phyloP scores from a whole-genome alignment of 2,888 invertebrate species.

The Hirtodrosophila duncani region DNA sequence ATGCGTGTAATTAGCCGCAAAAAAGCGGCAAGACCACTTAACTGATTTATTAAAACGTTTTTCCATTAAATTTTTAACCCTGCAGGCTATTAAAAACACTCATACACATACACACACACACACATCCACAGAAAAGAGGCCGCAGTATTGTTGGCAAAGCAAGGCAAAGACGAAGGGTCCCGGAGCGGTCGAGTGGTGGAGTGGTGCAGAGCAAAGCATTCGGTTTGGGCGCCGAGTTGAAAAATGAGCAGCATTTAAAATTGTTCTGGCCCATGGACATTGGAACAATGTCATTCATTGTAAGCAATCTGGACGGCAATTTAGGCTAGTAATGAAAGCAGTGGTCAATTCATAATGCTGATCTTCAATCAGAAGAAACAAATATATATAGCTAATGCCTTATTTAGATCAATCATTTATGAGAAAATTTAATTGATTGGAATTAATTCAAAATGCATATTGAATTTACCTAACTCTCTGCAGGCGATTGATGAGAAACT shows the following conservation, averaged over 20 bases:
- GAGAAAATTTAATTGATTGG: too few species aligned
- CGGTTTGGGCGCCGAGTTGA: conserved; percentile 51
- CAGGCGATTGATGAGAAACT: too few species aligned
- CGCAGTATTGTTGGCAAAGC: conserved; percentile 19
- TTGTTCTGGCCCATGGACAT: conserved; percentile 48
- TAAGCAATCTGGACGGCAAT: too few species aligned
- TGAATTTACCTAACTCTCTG: too few species aligned
- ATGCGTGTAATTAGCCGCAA: conserved; percentile 74
- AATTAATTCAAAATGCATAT: too few species aligned
- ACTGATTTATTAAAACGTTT: conserved; percentile 73
- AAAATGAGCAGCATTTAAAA: conserved; percentile 67
- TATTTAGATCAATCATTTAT: too few species aligned
- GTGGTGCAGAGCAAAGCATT: background rate
- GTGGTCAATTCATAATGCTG: too few species aligned
- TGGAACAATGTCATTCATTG: too few species aligned
- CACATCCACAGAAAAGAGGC: conserved; percentile 28
- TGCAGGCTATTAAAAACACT: conserved; percentile 68
- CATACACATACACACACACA: conserved; percentile 29
- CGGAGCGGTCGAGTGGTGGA: background rate
- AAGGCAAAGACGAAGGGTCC: conserved; percentile 38
- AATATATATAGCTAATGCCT: too few species aligned
- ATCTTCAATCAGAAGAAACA: too few species aligned
- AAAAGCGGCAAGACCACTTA: conserved; percentile 73
- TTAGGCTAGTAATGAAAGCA: too few species aligned
- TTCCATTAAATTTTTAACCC: conserved; percentile 73